These are phyloP conservation scores for Edolisoma coerulescens DNA, from an alignment of 2,113 vertebrate species.

Conservation along the genomic window DNA sequence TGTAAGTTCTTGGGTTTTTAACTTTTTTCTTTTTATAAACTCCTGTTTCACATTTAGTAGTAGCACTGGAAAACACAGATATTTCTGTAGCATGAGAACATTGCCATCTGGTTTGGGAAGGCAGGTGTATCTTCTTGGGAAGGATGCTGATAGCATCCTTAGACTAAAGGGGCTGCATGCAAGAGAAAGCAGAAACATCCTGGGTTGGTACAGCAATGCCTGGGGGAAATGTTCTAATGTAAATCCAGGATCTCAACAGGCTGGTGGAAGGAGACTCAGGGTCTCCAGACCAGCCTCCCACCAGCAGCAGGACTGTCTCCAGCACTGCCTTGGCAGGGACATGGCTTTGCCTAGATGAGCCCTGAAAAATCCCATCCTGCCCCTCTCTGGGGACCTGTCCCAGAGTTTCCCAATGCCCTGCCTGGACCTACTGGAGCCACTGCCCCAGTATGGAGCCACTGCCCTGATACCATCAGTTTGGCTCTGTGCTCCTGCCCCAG, in stretches of 20 bases:
- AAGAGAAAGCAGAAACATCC: not conserved
- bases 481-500: not conserved
- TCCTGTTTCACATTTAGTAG: not conserved
- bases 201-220: not conserved
- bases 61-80: not conserved
- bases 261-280: not conserved
- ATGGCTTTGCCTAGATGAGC: not conserved
- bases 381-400: not conserved
- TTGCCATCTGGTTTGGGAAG: not conserved
- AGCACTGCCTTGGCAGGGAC: rapidly evolving
- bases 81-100: not conserved
- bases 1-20: not conserved
- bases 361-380: not conserved
- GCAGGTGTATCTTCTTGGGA: not conserved
- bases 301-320: not conserved
- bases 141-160: not conserved
- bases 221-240: not conserved
- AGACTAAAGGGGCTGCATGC: not conserved
- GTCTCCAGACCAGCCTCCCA: not conserved
- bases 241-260: not conserved
- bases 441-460: not conserved
- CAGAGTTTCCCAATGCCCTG: not conserved
- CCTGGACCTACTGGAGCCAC: not conserved
- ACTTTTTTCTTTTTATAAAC: not conserved
- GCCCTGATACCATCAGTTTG: not conserved